Evolutionary conservation across 1,140 invertebrate genomes (phyloP).

Genomic region (Melanaphis sacchari): DNA sequence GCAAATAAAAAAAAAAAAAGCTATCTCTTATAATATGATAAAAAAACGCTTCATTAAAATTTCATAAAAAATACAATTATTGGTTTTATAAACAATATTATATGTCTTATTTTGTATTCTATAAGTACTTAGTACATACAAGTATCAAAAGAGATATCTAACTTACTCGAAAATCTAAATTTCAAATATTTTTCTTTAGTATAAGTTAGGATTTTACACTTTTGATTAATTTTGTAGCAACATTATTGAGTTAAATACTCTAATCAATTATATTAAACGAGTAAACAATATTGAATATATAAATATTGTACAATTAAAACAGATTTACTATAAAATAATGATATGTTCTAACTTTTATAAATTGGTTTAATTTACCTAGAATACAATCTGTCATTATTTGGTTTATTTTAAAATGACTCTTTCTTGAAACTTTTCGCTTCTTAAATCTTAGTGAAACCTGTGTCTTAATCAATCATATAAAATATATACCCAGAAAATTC

Average conservation of each 20-base stretch:
- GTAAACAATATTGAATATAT: neutral
- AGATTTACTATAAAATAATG: neutral
- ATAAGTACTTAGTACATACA: neutral
- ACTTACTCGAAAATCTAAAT: neutral
- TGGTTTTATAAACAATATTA: too few relatives aligned
- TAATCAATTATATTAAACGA: neutral
- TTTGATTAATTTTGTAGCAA: neutral
- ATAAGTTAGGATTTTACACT: neutral
- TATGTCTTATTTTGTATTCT: neutral
- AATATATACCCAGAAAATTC: neutral
- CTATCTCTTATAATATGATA: too few relatives aligned
- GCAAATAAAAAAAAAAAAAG: too few relatives aligned
- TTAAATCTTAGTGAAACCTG: neutral
- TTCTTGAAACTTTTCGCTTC: neutral
- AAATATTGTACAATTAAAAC: neutral
- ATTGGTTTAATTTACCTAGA: neutral
- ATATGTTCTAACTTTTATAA: neutral
- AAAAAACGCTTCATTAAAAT: too few relatives aligned
- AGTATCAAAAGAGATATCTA: neutral
- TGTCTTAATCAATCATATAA: conserved; percentile 25
- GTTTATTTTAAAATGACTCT: neutral
- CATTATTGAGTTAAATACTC: neutral
- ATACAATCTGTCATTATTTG: conserved; percentile 24
- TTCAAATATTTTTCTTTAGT: neutral
- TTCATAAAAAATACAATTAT: neutral